Evolutionary conservation across 1,140 invertebrate genomes (phyloP).

Genomic region (Planococcus citri): DNA sequence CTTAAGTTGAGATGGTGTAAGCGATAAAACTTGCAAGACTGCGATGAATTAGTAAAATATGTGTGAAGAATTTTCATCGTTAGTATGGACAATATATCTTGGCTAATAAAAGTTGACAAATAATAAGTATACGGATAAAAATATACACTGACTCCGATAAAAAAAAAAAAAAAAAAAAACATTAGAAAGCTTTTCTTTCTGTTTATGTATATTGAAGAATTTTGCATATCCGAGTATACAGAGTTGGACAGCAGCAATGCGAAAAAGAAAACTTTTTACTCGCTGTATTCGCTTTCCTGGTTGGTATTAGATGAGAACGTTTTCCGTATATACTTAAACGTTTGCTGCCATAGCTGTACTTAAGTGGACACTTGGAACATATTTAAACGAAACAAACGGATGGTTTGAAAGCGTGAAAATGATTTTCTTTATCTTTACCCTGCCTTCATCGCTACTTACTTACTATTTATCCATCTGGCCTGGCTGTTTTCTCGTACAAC

Average conservation of each 20-base stretch:
- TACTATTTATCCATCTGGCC: background rate
- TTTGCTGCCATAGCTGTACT: background rate
- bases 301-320: background rate
- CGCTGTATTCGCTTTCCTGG: background rate
- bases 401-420: background rate
- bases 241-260: too few relatives aligned
- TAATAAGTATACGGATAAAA: background rate
- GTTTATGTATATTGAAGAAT: background rate
- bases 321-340: background rate
- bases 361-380: conserved; percentile 6
- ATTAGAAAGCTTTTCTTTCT: background rate
- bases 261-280: background rate
- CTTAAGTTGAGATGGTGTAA: background rate
- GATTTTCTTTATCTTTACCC: background rate
- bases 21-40: background rate
- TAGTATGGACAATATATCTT: conserved; percentile 4
- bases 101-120: background rate
- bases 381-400: background rate
- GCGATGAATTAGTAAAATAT: background rate
- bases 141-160: background rate
- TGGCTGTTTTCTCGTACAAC: too few relatives aligned
- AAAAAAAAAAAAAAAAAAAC: too few relatives aligned
- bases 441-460: too few relatives aligned
- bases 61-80: background rate
- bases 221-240: background rate